Conservation (phyloP, 2,113 vertebrate species). For the Vombatus ursinus region DNA sequence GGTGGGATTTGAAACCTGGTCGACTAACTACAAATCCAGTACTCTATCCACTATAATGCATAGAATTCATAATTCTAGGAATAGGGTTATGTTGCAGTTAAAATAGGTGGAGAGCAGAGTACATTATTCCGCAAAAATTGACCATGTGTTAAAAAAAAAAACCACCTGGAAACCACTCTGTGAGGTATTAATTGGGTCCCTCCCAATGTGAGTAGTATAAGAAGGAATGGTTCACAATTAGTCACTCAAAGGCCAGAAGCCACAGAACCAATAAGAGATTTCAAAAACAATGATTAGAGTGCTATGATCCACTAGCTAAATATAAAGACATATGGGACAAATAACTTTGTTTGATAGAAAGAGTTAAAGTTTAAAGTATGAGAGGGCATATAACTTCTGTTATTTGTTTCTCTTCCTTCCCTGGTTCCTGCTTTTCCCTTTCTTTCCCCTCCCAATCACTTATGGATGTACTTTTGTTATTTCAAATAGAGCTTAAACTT, state of each 20-base stretch:
- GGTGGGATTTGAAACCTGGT: too few species aligned
- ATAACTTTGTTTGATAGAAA: slow-evolving; percentile 5
- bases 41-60: too few species aligned
- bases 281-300: neutral
- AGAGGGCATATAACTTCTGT: slow-evolving; percentile 1
- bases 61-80: neutral
- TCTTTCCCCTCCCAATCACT: neutral
- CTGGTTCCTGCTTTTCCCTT: neutral
- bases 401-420: neutral
- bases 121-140: slow-evolving; percentile 2
- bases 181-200: neutral
- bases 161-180: neutral
- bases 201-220: neutral
- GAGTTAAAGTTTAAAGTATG: neutral
- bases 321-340: neutral
- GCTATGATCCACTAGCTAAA: neutral
- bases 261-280: neutral
- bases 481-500: neutral
- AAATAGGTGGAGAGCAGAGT: neutral
- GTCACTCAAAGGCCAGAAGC: slow-evolving; percentile 10
- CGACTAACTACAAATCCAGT: too few species aligned
- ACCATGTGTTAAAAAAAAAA: neutral
- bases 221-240: neutral
- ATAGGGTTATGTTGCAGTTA: neutral
- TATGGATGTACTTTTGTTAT: neutral